Conservation (phyloP, 2,888 invertebrate species). For the Andrena trimmerana region DNA sequence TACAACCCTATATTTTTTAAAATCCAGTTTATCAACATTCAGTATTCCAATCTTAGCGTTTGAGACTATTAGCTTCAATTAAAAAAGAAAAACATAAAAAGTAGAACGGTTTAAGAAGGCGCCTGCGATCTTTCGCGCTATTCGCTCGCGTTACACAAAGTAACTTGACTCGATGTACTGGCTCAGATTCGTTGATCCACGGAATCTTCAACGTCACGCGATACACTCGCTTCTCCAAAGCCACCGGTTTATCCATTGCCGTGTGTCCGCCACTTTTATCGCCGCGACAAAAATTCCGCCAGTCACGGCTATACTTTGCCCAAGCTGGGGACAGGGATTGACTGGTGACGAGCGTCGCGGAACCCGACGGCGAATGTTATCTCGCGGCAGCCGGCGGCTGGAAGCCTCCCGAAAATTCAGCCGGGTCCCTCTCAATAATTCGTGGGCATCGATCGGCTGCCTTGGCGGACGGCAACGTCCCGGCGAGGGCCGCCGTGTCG, state of each 20-base stretch:
- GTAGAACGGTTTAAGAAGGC: no score
- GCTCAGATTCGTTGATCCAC: neutral
- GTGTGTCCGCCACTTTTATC: neutral
- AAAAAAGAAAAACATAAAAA: no score
- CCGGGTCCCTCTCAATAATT: slow-evolving; percentile 63
- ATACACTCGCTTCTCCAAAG: neutral
- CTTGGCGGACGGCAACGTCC: slow-evolving; percentile 33
- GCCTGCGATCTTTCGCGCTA: no score
- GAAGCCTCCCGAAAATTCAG: slow-evolving; percentile 46
- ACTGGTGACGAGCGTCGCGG: slow-evolving; percentile 25
- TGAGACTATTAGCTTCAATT: no score
- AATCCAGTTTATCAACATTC: no score
- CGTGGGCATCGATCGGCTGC: slow-evolving; percentile 58
- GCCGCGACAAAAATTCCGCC: neutral
- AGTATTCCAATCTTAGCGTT: no score
- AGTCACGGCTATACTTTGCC: neutral
- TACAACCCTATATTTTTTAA: no score
- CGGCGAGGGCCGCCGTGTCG: slow-evolving; percentile 27
- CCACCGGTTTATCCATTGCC: neutral
- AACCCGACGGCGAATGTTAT: slow-evolving; percentile 42
- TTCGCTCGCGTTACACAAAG: neutral
- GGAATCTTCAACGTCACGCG: neutral
- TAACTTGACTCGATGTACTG: neutral
- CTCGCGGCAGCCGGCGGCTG: slow-evolving; percentile 21
- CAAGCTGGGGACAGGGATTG: neutral